phyloP scores from a whole-genome alignment of 2,797 vertebrate species.

The Aythya fuligula region DNA sequence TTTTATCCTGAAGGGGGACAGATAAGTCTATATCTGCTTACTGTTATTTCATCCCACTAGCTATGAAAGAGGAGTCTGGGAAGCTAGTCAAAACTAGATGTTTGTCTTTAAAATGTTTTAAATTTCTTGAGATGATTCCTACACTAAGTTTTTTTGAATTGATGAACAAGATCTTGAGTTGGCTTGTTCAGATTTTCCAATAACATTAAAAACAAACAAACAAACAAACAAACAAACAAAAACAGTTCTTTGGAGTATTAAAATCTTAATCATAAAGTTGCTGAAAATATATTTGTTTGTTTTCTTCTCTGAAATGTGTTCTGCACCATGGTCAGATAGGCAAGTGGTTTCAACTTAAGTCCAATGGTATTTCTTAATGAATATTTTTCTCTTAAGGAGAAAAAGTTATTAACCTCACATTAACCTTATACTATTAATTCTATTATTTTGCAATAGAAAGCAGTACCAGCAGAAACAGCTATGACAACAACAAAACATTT shows the following conservation, averaged over 20 bases:
- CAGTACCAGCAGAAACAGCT: neutral
- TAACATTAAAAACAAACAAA: neutral
- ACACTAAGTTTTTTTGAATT: neutral
- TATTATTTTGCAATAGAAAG: neutral
- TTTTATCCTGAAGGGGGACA: neutral
- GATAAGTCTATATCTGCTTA: neutral
- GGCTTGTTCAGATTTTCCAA: neutral
- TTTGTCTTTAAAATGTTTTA: neutral
- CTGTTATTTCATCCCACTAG: neutral
- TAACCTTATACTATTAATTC: neutral
- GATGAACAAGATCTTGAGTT: accelerated
- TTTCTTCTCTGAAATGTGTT: neutral
- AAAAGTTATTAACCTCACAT: neutral
- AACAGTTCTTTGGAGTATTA: neutral
- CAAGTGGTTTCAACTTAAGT: neutral
- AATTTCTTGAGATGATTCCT: neutral
- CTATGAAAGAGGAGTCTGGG: neutral
- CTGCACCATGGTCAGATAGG: neutral
- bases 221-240: neutral
- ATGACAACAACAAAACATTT: neutral
- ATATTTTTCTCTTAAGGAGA: neutral
- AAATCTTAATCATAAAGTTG: neutral
- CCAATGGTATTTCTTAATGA: too few species aligned
- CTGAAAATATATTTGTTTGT: neutral
- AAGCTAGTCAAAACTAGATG: neutral